Percentiles rank a stretch among this genome's conserved stretches.
phyloP scores from a whole-genome alignment of 2,888 invertebrate species.

The Agrypnus murinus region DNA sequence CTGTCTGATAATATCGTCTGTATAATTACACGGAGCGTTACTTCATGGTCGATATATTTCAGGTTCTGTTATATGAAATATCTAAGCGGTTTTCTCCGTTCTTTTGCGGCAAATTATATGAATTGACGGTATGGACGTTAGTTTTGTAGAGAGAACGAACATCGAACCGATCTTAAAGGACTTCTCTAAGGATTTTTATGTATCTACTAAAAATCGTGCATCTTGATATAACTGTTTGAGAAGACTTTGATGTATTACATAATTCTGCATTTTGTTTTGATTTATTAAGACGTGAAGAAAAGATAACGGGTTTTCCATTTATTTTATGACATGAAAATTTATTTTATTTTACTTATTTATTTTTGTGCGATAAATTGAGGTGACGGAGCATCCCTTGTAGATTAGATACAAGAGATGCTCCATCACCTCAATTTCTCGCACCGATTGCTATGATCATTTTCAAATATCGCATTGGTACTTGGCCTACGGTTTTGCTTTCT shows the following conservation, averaged over 20 bases:
- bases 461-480: no score
- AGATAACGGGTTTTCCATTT: conserved; percentile 1
- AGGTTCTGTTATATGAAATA: conserved; percentile 37
- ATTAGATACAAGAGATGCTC: no score
- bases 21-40: conserved; percentile 45
- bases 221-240: conserved; percentile 19
- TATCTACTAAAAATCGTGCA: conserved; percentile 11
- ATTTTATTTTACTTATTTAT: neutral
- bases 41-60: conserved; percentile 47
- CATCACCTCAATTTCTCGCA: no score
- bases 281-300: conserved; percentile 11
- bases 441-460: no score
- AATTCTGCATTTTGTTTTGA: conserved; percentile 9
- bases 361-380: no score
- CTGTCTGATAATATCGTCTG: conserved; percentile 31
- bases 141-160: conserved; percentile 4
- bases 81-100: conserved; percentile 21
- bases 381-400: no score
- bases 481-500: no score
- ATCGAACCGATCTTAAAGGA: conserved; percentile 13
- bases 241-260: conserved; percentile 7
- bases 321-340: neutral
- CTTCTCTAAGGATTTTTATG: conserved; percentile 5
- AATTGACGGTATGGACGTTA: conserved; percentile 26
- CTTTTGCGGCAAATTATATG: conserved; percentile 34